Evolutionary conservation across 2,888 invertebrate species (phyloP).

Genomic region (Chromoteleia sp.): DNA sequence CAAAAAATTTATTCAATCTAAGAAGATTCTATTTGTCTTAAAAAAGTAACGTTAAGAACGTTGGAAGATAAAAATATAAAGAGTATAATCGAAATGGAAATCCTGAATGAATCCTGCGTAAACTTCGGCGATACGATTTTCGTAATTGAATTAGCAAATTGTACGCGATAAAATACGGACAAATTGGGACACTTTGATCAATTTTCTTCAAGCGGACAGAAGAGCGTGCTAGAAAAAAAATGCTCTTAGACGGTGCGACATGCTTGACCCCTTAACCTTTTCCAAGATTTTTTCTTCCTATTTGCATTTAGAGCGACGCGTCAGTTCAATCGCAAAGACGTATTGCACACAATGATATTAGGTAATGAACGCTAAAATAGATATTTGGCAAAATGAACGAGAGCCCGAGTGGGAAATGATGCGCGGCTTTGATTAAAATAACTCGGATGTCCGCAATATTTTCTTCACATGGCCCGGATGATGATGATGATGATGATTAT

Average conservation of each 20-base stretch:
- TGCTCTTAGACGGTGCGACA: constrained; percentile 27
- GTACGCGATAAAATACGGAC: constrained; percentile 2
- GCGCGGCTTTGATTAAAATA: constrained; percentile 39
- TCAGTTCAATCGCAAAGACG: constrained; percentile 32
- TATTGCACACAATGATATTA: constrained; percentile 23
- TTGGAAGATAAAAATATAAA: too few relatives aligned
- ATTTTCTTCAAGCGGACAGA: constrained; percentile 20
- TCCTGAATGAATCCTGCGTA: not conserved
- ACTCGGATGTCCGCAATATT: constrained; percentile 14
- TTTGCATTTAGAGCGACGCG: constrained; percentile 52
- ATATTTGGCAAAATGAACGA: constrained; percentile 13
- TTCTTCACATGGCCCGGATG: constrained; percentile 11
- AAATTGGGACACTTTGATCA: constrained; percentile 32
- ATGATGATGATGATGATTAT: too few relatives aligned
- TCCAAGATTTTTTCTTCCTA: constrained; percentile 23
- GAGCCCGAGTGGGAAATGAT: constrained; percentile 14
- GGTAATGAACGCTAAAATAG: constrained; percentile 25
- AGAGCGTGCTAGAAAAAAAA: constrained; percentile 24
- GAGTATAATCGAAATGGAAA: too few relatives aligned
- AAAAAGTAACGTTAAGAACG: too few relatives aligned
- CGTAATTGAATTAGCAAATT: constrained; percentile 8
- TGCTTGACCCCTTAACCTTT: constrained; percentile 51
- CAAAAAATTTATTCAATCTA: too few relatives aligned
- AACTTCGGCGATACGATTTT: not conserved
- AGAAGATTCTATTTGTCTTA: too few relatives aligned